Base-by-base conservation (phyloP, 2,797 vertebrate species). In the Eurystomus glaucurus region DNA sequence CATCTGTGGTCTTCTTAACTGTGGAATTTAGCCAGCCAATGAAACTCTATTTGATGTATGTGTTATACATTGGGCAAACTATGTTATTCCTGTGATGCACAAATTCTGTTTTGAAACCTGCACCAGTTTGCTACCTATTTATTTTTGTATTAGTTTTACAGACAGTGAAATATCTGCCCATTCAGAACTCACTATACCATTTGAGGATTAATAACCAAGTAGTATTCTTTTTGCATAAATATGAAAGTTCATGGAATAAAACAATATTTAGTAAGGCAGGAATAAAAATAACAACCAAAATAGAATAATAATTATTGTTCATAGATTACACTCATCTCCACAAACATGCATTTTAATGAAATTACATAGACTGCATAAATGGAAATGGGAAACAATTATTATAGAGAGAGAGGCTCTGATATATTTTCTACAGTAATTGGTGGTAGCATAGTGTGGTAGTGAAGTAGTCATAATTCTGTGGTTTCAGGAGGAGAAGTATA, bases 261-360 rank as follows among this genome's bases (percentile, higher is more conserved):
- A 26, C 16, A 69, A 46, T 72, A 69, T 76, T 85, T 20, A 76
- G 9, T 81, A 72, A 50, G 58, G 48, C 7, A 75, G 8, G 11
- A 93, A 72, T 79, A 48, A 86, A 90, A 79, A 86, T 58, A 91
- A 85, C 85, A 71, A 46, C 20, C 18, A 78, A 88, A 88, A n/a
- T 7, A 78, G 41, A 54, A 33, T 51, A 9, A 74, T 60, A 78
- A 74, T 82, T 48, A 58, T 72, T 64, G 7, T 85, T 55, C n/a
- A 14, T 31, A 46, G 39, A 35, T 85, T 64, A 25, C 10, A 35
- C 33, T 76, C 17, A 60, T 55, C 13, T 70, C 33, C 39, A 71
- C 57, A 89, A 86, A 70, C 41, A 65, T n/a, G 23, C 8, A 31
- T 89, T 89, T 85, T 69, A 74, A 64, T 7, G 3, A 85, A 65